phyloP scores from a whole-genome alignment of 2,888 invertebrate genomes.

The Synanthedon andrenaeformis region DNA sequence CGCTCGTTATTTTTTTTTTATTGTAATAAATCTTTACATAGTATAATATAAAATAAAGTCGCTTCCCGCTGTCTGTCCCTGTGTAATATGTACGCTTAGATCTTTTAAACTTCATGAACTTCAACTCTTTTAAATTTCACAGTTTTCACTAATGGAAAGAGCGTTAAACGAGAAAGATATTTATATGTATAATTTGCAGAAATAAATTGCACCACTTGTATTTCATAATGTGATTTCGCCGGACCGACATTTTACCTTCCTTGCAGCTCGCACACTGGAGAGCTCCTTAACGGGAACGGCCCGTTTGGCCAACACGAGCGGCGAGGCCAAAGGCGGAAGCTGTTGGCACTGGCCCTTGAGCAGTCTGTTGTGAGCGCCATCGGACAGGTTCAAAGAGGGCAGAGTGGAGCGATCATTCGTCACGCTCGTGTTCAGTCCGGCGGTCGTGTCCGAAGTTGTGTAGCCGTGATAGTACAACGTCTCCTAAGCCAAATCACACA shows the following conservation, averaged over 20 bases:
- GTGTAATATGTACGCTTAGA: too few relatives aligned
- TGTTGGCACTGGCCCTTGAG: constrained; percentile 51
- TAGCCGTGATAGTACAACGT: constrained; percentile 63
- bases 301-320: constrained; percentile 46
- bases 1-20: too few relatives aligned
- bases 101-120: too few relatives aligned
- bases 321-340: constrained; percentile 56
- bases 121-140: too few relatives aligned
- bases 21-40: too few relatives aligned
- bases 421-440: constrained; percentile 39
- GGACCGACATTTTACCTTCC: constrained; percentile 26
- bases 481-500: constrained; percentile 32
- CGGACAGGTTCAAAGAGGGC: constrained; percentile 50
- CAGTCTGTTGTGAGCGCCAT: constrained; percentile 39
- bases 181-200: too few relatives aligned
- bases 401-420: constrained; percentile 52
- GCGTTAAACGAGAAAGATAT: too few relatives aligned
- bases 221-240: too few relatives aligned
- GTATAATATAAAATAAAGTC: too few relatives aligned
- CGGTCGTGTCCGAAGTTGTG: constrained; percentile 53
- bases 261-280: constrained; percentile 28
- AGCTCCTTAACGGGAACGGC: constrained; percentile 34
- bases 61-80: too few relatives aligned
- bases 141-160: too few relatives aligned
- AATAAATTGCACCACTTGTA: too few relatives aligned